phyloP scores from a whole-genome alignment of 1,140 invertebrate genomes.

The Micrasema minimum region DNA sequence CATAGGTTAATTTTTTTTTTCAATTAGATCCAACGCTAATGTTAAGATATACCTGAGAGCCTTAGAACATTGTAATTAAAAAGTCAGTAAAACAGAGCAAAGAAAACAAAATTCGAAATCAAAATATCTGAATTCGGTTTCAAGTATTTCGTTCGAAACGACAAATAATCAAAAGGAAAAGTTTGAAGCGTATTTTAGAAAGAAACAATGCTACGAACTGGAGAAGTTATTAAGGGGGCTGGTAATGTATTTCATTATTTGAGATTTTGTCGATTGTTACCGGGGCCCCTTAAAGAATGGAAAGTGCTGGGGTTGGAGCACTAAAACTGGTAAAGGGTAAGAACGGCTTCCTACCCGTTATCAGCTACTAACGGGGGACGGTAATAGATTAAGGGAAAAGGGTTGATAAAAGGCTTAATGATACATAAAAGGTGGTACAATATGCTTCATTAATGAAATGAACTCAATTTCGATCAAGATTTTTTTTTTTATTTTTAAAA shows the following conservation, averaged over 20 bases:
- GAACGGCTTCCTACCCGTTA: constrained; percentile 31
- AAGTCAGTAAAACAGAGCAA: too few relatives aligned
- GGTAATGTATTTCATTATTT: constrained; percentile 41
- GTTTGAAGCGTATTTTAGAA: background rate
- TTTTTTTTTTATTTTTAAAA: too few relatives aligned
- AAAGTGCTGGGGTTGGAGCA: constrained; percentile 22
- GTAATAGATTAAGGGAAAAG: constrained; percentile 17
- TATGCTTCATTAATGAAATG: constrained; percentile 32
- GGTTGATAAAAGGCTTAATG: constrained; percentile 39
- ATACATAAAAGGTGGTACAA: constrained; percentile 29
- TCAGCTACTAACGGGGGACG: constrained; percentile 1
- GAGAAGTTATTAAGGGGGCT: constrained; percentile 30
- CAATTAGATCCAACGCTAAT: too few relatives aligned
- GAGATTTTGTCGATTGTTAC: constrained; percentile 37
- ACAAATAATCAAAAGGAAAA: constrained; percentile 11
- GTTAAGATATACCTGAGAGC: too few relatives aligned
- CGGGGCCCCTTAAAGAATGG: constrained; percentile 16
- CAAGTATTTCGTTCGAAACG: background rate
- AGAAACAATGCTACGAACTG: constrained; percentile 24
- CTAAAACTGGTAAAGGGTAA: constrained; percentile 31
- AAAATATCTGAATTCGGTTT: background rate
- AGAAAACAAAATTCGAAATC: too few relatives aligned
- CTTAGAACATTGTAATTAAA: too few relatives aligned
- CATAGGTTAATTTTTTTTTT: too few relatives aligned
- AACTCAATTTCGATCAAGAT: background rate